phyloP scores from a whole-genome alignment of 2,113 vertebrate species.

The Caracal caracal region DNA sequence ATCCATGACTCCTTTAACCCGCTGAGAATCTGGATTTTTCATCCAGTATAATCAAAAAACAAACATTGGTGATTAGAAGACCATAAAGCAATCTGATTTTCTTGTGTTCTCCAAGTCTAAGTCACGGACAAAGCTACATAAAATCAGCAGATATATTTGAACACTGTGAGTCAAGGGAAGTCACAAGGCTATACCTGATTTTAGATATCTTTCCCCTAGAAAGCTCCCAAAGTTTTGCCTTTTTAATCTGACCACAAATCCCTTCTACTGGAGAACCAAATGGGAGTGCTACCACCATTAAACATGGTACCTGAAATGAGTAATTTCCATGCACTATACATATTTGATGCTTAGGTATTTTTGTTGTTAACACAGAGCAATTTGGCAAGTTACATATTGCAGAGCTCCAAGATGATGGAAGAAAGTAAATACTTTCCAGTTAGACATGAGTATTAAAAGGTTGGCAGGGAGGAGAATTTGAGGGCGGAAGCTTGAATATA shows the following conservation, averaged over 20 bases:
- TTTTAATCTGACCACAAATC: background rate
- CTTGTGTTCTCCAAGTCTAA: constrained; percentile 11
- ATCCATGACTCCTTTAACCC: background rate
- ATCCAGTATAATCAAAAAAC: background rate
- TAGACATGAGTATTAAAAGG: background rate
- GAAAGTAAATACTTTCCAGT: background rate
- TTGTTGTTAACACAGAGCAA: background rate
- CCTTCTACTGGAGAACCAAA: background rate
- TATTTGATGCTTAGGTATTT: constrained; percentile 12
- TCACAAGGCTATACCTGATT: background rate
- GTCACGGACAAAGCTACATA: background rate
- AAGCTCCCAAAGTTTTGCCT: background rate
- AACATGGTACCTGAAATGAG: background rate
- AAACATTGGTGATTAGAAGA: background rate
- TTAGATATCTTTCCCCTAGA: background rate
- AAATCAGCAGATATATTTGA: background rate
- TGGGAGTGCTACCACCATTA: background rate
- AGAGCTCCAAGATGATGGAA: background rate
- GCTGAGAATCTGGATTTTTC: constrained; percentile 18
- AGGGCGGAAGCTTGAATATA: background rate
- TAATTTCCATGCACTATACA: background rate
- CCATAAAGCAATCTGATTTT: background rate
- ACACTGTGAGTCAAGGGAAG: background rate
- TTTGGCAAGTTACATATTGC: background rate
- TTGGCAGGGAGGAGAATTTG: background rate